phyloP scores from a whole-genome alignment of 2,113 vertebrate species.

The Uria aalge region DNA sequence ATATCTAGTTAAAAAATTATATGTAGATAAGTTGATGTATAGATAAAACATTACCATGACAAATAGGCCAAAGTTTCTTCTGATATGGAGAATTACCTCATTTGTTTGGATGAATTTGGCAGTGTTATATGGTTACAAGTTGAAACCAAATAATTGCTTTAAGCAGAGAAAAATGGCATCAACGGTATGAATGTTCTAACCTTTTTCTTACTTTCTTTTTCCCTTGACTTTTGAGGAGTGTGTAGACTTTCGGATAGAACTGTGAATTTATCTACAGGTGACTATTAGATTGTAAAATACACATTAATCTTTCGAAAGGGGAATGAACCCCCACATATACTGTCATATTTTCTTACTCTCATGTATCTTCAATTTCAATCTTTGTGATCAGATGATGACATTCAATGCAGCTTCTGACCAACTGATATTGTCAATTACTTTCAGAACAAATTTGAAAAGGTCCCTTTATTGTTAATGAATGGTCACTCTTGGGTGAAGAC shows the following conservation, averaged over 20 bases:
- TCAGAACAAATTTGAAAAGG: not conserved
- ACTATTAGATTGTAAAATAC: not conserved
- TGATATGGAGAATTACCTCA: not conserved
- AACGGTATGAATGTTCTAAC: not conserved
- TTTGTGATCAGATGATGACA: not conserved
- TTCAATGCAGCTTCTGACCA: not conserved
- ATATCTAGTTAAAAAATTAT: not conserved
- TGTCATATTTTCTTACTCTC: not conserved
- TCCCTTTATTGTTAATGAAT: not conserved
- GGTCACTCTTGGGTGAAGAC: not conserved
- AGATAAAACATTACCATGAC: not conserved
- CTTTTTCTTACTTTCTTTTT: not conserved
- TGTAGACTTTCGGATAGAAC: not conserved
- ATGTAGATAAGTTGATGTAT: not conserved
- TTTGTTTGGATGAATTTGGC: not conserved
- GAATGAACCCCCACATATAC: not conserved
- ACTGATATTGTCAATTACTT: not conserved
- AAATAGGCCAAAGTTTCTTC: not conserved
- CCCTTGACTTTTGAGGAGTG: not conserved
- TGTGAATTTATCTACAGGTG: not conserved
- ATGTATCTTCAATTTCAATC: not conserved
- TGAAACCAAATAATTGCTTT: not conserved
- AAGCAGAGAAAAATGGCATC: not conserved
- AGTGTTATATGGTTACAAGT: not conserved
- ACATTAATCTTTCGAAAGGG: not conserved